These are phyloP conservation scores for Papilio machaon DNA, from an alignment of 1,140 invertebrate genomes.

Conservation along the genomic window DNA sequence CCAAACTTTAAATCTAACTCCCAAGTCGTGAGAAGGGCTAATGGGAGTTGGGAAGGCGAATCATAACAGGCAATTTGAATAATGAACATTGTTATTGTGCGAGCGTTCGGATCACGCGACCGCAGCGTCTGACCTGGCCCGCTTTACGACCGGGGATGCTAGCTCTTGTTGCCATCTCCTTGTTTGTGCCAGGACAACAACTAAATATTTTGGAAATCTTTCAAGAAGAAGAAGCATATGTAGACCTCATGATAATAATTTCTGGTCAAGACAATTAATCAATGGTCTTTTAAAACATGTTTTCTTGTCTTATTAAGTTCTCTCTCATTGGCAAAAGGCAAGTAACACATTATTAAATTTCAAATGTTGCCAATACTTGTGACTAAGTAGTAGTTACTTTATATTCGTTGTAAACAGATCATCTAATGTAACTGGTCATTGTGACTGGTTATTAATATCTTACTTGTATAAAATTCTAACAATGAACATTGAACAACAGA, in stretches of 20 bases:
- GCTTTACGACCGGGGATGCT: constrained; percentile 61
- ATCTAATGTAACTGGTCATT: not conserved
- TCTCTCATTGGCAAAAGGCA: too few relatives aligned
- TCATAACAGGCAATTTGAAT: constrained; percentile 75
- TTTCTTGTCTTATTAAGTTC: too few relatives aligned
- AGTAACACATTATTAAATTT: too few relatives aligned
- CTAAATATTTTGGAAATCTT: too few relatives aligned
- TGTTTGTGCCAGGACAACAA: not conserved
- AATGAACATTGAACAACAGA: not conserved
- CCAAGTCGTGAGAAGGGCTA: constrained; percentile 49
- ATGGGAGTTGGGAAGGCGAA: constrained; percentile 61
- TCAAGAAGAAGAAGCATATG: too few relatives aligned
- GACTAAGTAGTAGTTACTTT: too few relatives aligned
- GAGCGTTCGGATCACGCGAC: constrained; percentile 66
- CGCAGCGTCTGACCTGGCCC: constrained; percentile 50
- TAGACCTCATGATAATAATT: too few relatives aligned
- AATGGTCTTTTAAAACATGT: too few relatives aligned
- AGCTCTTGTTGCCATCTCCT: constrained; percentile 29
- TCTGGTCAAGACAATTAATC: too few relatives aligned
- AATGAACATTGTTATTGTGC: constrained; percentile 70
- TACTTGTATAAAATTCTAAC: not conserved
- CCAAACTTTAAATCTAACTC: constrained; percentile 36
- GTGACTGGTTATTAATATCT: not conserved
- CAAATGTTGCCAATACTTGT: too few relatives aligned
- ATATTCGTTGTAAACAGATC: not conserved